Base-by-base conservation (phyloP, 2,888 invertebrate genomes). In the Calliopum simillimum region DNA sequence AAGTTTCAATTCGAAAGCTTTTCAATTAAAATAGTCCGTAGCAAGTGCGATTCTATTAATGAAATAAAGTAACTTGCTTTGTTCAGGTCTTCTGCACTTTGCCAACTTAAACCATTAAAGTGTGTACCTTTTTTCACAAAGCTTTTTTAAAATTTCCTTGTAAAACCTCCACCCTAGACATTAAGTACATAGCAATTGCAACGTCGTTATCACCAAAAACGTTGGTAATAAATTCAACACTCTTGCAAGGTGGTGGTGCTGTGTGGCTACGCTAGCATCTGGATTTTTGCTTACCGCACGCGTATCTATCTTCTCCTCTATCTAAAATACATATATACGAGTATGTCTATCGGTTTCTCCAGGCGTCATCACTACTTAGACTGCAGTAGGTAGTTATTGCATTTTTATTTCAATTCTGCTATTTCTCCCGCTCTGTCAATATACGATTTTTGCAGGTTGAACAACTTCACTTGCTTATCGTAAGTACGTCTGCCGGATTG, bases 161-260 rank as follows among this genome's bases (percentile, higher is more conserved):
- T n/a, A n/a, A n/a, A n/a, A n/a, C n/a, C n/a, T 33, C 33, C 33
- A 33, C 33, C 8, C 33, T 33, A 33, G 8, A 33, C n/a, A 25
- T 25, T 33, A 25, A 14, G n/a, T 16, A 44, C 66, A 23, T 68
- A 64, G 44, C 51, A 68, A 67, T 64, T 55, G 21, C 67, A 63
- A 19, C 51, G 33, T 68, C 68, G 71, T 65, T 71, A 71, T 71
- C 71, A 68, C 71, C 71, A 68, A 68, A 68, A 68, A 58, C 44
- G 71, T 59, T 58, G 53, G 58, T 68, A 68, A 71, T 68, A 68
- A 71, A 68, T 71, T 71, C 68, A 68, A 68, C 53, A 71, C 59
- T 58, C 62, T 53, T 19, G 59, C 16, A 43, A n/a, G 33, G 33
- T 6, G 33, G 8, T 33, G 33, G 33, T 6, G 33, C 33, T 33